A percentile compares a stretch with the other conserved stretches of the same genome.
Evolutionary conservation across 2,797 vertebrate species (phyloP).

Genomic region (Picus viridis): DNA sequence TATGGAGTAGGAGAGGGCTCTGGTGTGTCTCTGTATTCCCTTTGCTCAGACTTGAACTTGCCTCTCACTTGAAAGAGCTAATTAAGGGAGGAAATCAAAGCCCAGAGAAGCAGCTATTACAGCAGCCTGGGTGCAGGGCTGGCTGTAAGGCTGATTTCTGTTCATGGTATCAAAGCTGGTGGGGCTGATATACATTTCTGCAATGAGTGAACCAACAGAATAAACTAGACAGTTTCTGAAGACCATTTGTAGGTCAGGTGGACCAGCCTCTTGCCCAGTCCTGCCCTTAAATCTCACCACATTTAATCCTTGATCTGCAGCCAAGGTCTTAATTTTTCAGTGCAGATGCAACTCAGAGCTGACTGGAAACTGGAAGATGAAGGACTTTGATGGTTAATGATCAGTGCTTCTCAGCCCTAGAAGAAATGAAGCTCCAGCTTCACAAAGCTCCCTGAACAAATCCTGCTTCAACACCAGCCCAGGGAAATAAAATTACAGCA

Average conservation of each 20-base stretch:
- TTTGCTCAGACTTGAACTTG: conserved; percentile 59
- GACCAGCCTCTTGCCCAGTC: background rate
- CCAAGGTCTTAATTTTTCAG: conserved; percentile 26
- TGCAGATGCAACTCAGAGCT: background rate
- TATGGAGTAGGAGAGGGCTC: background rate
- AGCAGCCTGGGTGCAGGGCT: background rate
- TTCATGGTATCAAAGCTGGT: conserved; percentile 9
- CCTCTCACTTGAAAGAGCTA: conserved; percentile 74
- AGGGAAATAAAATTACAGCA: background rate
- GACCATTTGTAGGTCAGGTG: conserved; percentile 33
- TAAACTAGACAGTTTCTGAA: background rate
- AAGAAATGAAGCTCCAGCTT: background rate
- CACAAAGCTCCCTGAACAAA: background rate
- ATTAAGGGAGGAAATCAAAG: conserved; percentile 78
- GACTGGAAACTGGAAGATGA: background rate
- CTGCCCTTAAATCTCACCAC: conserved; percentile 19
- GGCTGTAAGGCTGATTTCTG: background rate
- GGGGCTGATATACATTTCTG: background rate
- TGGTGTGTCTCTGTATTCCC: conserved; percentile 23
- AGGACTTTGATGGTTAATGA: conserved; percentile 37
- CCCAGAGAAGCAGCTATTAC: conserved; percentile 39
- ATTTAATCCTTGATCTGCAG: conserved; percentile 40
- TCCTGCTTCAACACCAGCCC: background rate
- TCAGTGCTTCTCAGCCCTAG: background rate
- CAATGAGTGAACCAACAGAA: background rate